Evolutionary conservation across 2,888 invertebrate genomes (phyloP).

Genomic region (Oegoconia quadripuncta): DNA sequence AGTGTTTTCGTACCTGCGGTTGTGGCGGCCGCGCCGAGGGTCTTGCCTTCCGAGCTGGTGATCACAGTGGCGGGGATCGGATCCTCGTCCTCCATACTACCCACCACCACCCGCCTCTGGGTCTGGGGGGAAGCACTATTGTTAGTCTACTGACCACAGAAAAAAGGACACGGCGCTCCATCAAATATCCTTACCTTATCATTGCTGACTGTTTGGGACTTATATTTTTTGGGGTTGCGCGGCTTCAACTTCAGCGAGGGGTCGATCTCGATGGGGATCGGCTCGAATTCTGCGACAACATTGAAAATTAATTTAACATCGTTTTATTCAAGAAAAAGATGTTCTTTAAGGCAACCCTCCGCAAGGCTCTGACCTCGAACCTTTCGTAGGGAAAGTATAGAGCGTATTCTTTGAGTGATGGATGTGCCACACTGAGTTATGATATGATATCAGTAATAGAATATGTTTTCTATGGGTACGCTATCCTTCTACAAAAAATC

Average conservation of each 20-base stretch:
- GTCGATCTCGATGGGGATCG: constrained; percentile 61
- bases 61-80: constrained; percentile 49
- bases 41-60: constrained; percentile 32
- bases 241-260: constrained; percentile 45
- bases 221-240: constrained; percentile 13
- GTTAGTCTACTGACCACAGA: too few relatives aligned
- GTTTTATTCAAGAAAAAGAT: too few relatives aligned
- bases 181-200: constrained; percentile 30
- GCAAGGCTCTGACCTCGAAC: too few relatives aligned
- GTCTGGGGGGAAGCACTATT: constrained; percentile 19
- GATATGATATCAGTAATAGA: too few relatives aligned
- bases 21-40: constrained; percentile 19
- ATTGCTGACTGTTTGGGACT: not conserved
- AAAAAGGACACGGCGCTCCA: not conserved
- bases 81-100: constrained; percentile 52
- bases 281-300: constrained; percentile 48
- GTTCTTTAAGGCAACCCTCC: too few relatives aligned
- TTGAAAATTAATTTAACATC: too few relatives aligned
- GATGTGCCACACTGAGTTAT: too few relatives aligned
- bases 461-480: too few relatives aligned
- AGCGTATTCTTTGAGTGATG: too few relatives aligned
- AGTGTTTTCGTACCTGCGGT: constrained; percentile 11
- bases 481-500: too few relatives aligned
- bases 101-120: constrained; percentile 38
- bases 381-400: too few relatives aligned